Base-by-base conservation (phyloP, 2,888 invertebrate genomes). In the Lochmaea crataegi region DNA sequence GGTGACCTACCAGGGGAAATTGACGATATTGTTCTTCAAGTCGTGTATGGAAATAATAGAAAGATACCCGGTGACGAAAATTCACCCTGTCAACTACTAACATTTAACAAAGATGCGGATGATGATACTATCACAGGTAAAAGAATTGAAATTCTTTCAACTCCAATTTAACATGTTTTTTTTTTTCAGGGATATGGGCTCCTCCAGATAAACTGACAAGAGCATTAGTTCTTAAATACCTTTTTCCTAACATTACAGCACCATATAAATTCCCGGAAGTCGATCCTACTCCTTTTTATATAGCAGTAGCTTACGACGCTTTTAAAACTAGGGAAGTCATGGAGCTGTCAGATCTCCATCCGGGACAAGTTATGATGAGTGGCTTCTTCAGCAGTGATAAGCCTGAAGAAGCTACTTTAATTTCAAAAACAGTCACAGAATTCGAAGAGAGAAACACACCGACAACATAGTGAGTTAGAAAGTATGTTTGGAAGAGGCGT, bases 321-420 rank as follows among this genome's bases (percentile, higher is more conserved):
- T 90, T 90, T 83, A 93, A 92, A 84, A 89, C 92, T 1, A 88
- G 88, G 71, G 92, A 92, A 45, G 89, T 93, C 45, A 86, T 91
- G 65, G 88, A 89, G 26, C 83, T 90, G 9, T 88, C 88, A 73
- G 80, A 87, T 16, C 85, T 88, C 9, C 89, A 89, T 66, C 82
- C 83, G 1, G 87, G 89, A 0, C 89, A 91, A 7, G 85, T 94
- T 3, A 87, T 93, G 57, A 87, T 89, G 58, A 91, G 91, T 81
- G 94, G 94, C 1, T 93, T 92, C 86, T 95, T 93, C 81, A 90
- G 91, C 0, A 90, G 88, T 76, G 90, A 90, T 60, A 88, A 89
- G 70, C 88, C 92, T 0, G 86, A 87, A 0, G 88, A 89, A 12
- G 92, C 94, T 0, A 86, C 87, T 76, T 85, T 93, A 42, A 87